Conservation (phyloP, 2,888 invertebrate genomes). For the Papilio elwesi region DNA sequence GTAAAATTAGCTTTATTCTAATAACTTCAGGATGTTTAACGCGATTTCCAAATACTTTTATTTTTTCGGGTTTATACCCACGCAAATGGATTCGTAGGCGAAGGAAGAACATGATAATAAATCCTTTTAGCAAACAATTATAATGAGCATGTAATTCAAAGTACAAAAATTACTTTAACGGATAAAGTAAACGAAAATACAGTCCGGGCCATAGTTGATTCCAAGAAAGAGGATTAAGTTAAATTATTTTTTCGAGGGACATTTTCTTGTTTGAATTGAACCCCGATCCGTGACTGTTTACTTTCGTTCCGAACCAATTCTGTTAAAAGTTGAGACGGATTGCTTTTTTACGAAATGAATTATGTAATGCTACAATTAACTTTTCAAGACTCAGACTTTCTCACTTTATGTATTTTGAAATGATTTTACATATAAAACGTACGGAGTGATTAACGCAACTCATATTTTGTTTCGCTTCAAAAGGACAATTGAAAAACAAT, state of each 20-base stretch:
- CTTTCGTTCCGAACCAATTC: conserved; percentile 16
- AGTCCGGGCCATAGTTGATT: not conserved
- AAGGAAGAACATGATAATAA: not conserved
- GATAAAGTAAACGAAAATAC: not conserved
- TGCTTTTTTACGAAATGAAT: not conserved
- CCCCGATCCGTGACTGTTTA: conserved; percentile 27
- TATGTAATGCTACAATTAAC: not conserved
- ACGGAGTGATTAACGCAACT: no score
- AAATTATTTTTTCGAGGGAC: conserved; percentile 28
- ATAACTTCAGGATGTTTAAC: no score
- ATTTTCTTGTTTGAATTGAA: conserved; percentile 27
- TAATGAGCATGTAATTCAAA: conserved; percentile 11
- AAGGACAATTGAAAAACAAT: no score
- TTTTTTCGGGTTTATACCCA: not conserved
- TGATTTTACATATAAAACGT: not conserved
- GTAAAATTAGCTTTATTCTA: no score
- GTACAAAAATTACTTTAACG: conserved; percentile 5
- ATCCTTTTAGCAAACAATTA: not conserved
- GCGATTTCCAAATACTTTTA: no score
- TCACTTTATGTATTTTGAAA: no score
- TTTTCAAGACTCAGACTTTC: no score
- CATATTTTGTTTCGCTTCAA: no score
- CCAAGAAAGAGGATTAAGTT: conserved; percentile 13
- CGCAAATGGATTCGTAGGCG: not conserved
- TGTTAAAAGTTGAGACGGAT: not conserved